Percentiles rank a stretch among this genome's conserved stretches.
phyloP scores from a whole-genome alignment of 2,888 invertebrate genomes.

The Deroplatys truncata region DNA sequence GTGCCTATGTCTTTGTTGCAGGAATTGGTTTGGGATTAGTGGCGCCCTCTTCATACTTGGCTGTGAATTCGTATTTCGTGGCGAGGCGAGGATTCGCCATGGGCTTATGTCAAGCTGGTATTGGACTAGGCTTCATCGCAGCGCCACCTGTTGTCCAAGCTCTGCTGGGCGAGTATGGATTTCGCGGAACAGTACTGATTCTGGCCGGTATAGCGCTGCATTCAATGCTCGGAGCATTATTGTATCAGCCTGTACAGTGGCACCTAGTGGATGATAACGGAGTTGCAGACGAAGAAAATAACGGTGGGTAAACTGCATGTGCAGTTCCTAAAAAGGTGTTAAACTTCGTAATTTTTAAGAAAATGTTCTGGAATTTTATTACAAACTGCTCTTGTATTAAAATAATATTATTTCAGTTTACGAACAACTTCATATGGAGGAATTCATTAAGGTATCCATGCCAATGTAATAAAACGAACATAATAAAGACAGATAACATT shows the following conservation, averaged over 20 bases:
- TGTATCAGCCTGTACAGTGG: slow-evolving; percentile 52
- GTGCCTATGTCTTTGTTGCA: slow-evolving; percentile 36
- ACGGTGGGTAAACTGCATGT: not conserved
- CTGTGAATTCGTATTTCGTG: slow-evolving; percentile 71
- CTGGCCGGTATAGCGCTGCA: slow-evolving; percentile 64
- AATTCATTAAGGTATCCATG: too few species aligned
- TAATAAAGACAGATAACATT: too few species aligned
- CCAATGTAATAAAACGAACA: too few species aligned
- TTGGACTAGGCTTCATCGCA: slow-evolving; percentile 63
- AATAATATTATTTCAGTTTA: too few species aligned
- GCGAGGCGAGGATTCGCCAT: slow-evolving; percentile 66
- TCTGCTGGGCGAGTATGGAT: slow-evolving; percentile 60
- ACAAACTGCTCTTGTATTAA: too few species aligned
- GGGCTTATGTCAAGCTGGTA: slow-evolving; percentile 68
- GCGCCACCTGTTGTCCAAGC: slow-evolving; percentile 63
- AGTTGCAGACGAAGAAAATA: not conserved
- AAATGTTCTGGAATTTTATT: too few species aligned
- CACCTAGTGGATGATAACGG: not conserved
- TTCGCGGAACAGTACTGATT: slow-evolving; percentile 63
- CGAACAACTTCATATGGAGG: too few species aligned
- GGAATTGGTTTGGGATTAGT: slow-evolving; percentile 70
- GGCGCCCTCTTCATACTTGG: slow-evolving; percentile 67
- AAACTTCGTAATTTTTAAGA: too few species aligned
- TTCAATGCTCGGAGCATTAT: slow-evolving; percentile 53
- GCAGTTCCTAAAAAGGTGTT: too few species aligned